Percentiles rank a stretch among this genome's conserved stretches.
phyloP scores from a whole-genome alignment of 2,113 vertebrate genomes.

The Gallinago undulata region DNA sequence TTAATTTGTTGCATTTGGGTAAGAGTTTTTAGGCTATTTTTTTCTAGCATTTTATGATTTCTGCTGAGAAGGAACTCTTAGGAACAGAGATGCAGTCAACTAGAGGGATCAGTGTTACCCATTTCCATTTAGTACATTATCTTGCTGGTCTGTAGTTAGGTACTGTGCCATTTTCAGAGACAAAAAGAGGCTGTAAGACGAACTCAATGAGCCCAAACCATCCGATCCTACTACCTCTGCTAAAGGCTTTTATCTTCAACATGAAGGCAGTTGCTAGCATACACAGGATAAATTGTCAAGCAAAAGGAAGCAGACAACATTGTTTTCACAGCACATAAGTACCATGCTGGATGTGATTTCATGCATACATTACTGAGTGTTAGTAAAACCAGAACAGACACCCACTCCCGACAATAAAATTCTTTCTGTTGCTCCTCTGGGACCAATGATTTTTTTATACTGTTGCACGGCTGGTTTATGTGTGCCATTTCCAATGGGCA shows the following conservation, averaged over 20 bases:
- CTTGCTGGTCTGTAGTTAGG: not conserved
- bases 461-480: slow-evolving; percentile 62
- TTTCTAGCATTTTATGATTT: not conserved
- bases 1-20: not conserved
- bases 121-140: not conserved
- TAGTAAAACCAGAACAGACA: slow-evolving; percentile 68
- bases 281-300: not conserved
- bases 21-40: not conserved
- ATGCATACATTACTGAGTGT: slow-evolving; percentile 57
- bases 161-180: not conserved
- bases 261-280: not conserved
- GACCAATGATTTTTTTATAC: slow-evolving; percentile 65
- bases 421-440: slow-evolving; percentile 40
- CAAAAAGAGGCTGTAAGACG: not conserved
- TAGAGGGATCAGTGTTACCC: not conserved
- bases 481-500: slow-evolving; percentile 58
- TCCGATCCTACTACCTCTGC: not conserved
- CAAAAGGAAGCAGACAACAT: slow-evolving; percentile 12
- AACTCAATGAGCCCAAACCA: not conserved
- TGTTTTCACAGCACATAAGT: slow-evolving; percentile 47
- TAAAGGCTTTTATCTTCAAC: not conserved
- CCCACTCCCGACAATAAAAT: slow-evolving; percentile 55
- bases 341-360: slow-evolving; percentile 57
- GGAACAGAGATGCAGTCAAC: not conserved
- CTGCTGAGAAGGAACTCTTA: not conserved